phyloP scores from a whole-genome alignment of 2,113 vertebrate genomes.

The Siniperca knerii region DNA sequence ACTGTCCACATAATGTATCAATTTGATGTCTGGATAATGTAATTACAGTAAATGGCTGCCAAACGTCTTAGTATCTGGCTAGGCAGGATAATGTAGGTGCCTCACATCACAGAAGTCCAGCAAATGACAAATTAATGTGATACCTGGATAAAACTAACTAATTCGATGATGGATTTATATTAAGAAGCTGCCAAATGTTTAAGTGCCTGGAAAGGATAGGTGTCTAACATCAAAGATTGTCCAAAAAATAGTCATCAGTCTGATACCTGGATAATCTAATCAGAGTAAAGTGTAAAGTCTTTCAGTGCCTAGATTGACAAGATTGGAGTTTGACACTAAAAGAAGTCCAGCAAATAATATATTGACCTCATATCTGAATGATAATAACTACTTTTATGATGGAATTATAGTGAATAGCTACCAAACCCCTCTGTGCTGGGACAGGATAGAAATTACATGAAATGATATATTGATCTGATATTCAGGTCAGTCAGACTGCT shows the following conservation, averaged over 20 bases:
- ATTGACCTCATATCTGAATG: slow-evolving; percentile 61
- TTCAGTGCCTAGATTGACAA: slow-evolving; percentile 19
- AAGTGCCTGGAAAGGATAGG: slow-evolving; percentile 15
- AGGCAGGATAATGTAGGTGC: slow-evolving; percentile 33
- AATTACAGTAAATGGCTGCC: slow-evolving; percentile 64
- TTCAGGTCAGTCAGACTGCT: slow-evolving; percentile 63
- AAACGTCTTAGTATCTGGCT: slow-evolving; percentile 37
- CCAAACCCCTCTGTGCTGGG: slow-evolving; percentile 32
- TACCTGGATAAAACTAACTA: slow-evolving; percentile 14
- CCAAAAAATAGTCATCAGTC: slow-evolving; percentile 27
- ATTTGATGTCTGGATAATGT: slow-evolving; percentile 64
- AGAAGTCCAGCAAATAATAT: slow-evolving; percentile 53
- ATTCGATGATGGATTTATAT: slow-evolving; percentile 44
- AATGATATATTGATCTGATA: slow-evolving; percentile 73
- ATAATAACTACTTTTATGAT: slow-evolving; percentile 59
- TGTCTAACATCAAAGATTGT: slow-evolving; percentile 28
- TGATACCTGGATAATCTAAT: slow-evolving; percentile 40
- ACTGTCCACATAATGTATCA: slow-evolving; percentile 48
- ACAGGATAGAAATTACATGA: slow-evolving; percentile 52
- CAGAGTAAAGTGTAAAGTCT: slow-evolving; percentile 34
- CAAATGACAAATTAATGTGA: slow-evolving; percentile 55
- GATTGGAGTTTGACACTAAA: slow-evolving; percentile 26
- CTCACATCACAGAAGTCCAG: slow-evolving; percentile 45
- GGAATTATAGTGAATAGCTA: slow-evolving; percentile 46
- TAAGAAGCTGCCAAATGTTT: slow-evolving; percentile 42